phyloP scores from a whole-genome alignment of 2,113 vertebrate species.

The Zosterops borbonicus region DNA sequence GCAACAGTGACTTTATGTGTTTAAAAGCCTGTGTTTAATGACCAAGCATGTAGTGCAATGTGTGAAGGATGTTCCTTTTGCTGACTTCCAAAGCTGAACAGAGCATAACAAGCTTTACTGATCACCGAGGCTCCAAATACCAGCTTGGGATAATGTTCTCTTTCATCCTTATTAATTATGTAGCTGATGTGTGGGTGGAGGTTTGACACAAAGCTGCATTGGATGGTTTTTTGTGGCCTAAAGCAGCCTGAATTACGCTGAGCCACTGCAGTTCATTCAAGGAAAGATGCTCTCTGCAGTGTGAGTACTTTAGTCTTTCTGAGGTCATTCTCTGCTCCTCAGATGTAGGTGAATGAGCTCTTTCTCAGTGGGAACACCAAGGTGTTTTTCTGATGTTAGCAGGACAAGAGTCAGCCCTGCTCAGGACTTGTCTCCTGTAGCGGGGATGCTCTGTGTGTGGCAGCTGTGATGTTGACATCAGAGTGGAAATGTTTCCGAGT shows the following conservation, averaged over 20 bases:
- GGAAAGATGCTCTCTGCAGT: not conserved
- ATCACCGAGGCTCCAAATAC: not conserved
- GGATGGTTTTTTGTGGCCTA: not conserved
- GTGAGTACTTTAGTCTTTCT: not conserved
- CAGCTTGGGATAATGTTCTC: not conserved
- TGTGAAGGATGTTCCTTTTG: not conserved
- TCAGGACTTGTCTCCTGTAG: not conserved
- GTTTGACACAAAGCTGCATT: not conserved
- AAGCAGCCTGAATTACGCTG: not conserved
- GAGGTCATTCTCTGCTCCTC: not conserved
- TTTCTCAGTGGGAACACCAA: not conserved
- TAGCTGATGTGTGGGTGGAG: not conserved
- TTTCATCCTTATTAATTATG: conserved; percentile 31
- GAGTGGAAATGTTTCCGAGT: not conserved
- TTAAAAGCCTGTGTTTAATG: conserved; percentile 7
- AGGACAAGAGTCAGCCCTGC: not conserved
- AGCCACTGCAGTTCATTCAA: not conserved
- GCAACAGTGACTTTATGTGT: not conserved
- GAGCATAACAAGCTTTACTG: not conserved
- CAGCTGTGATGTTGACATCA: not conserved
- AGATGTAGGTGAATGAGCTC: not conserved
- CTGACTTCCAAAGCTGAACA: not conserved
- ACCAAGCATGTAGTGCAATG: not conserved
- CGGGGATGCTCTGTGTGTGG: not conserved
- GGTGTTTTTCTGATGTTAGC: not conserved